phyloP scores from a whole-genome alignment of 1,140 invertebrate species.

The Anastatus disparis region DNA sequence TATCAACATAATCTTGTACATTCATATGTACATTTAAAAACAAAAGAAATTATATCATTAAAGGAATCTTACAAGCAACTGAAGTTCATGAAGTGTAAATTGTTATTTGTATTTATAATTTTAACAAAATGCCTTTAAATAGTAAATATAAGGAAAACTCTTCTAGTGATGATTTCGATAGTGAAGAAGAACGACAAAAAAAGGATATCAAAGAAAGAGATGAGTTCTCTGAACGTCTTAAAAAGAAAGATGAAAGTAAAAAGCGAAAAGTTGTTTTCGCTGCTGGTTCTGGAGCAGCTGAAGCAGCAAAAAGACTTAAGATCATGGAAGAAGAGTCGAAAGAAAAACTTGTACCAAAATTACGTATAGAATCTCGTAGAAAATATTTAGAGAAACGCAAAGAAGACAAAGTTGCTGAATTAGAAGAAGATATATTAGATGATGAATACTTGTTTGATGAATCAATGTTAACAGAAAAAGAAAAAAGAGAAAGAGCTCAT shows the following conservation, averaged over 20 bases:
- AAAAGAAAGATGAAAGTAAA: constrained; percentile 90
- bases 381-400: constrained; percentile 96
- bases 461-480: constrained; percentile 87
- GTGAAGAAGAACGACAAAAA: constrained; percentile 75
- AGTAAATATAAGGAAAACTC: too few relatives aligned
- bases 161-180: constrained; percentile 69
- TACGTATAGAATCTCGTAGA: constrained; percentile 90
- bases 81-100: too few relatives aligned
- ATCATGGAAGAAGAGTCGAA: constrained; percentile 83
- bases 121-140: too few relatives aligned
- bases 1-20: too few relatives aligned
- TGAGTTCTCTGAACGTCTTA: constrained; percentile 90
- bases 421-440: constrained; percentile 95
- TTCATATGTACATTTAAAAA: too few relatives aligned
- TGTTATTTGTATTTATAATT: too few relatives aligned
- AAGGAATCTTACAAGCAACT: too few relatives aligned
- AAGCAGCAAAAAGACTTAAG: constrained; percentile 92
- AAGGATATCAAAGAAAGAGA: constrained; percentile 92
- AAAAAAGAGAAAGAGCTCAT: constrained; percentile 86
- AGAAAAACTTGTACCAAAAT: constrained; percentile 86
- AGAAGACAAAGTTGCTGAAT: constrained; percentile 94
- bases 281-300: constrained; percentile 67
- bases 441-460: constrained; percentile 96
- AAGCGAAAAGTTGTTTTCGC: constrained; percentile 83
- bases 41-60: too few relatives aligned